phyloP scores from a whole-genome alignment of 37 sponge, comb jelly and placozoan species.

The Eunapius fragilis region DNA sequence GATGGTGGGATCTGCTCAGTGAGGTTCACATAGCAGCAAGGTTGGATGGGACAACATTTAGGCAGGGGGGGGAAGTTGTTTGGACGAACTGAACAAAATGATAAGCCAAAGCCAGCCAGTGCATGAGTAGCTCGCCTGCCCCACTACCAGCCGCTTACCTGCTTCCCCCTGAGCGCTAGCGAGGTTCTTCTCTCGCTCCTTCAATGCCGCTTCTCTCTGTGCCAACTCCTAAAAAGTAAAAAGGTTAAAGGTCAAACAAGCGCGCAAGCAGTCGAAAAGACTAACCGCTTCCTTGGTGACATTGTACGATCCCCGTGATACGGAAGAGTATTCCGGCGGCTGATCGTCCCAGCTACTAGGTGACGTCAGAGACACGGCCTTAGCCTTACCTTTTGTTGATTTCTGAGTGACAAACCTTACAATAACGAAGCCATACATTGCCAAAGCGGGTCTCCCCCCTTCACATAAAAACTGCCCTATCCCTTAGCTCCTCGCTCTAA shows the following conservation, averaged over 20 bases:
- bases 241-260: background rate
- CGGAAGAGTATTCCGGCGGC: background rate
- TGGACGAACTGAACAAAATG: slow-evolving; percentile 23
- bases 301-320: background rate
- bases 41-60: slow-evolving; percentile 74
- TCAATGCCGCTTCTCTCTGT: slow-evolving; percentile 39
- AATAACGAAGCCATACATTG: background rate
- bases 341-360: background rate
- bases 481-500: too few species aligned
- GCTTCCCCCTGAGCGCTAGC: slow-evolving; percentile 26
- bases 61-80: slow-evolving; percentile 95
- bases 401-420: background rate
- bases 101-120: background rate
- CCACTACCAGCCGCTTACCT: background rate
- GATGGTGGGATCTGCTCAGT: slow-evolving; percentile 83
- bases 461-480: too few species aligned
- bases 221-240: slow-evolving; percentile 56
- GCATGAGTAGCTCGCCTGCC: background rate
- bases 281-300: background rate
- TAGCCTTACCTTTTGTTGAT: background rate
- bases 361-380: background rate
- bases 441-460: too few species aligned
- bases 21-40: slow-evolving; percentile 94
- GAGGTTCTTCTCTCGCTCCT: slow-evolving; percentile 53
- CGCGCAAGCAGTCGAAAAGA: background rate